Base-by-base conservation (phyloP, 2,888 invertebrate genomes). In the Synergus japonicus region DNA sequence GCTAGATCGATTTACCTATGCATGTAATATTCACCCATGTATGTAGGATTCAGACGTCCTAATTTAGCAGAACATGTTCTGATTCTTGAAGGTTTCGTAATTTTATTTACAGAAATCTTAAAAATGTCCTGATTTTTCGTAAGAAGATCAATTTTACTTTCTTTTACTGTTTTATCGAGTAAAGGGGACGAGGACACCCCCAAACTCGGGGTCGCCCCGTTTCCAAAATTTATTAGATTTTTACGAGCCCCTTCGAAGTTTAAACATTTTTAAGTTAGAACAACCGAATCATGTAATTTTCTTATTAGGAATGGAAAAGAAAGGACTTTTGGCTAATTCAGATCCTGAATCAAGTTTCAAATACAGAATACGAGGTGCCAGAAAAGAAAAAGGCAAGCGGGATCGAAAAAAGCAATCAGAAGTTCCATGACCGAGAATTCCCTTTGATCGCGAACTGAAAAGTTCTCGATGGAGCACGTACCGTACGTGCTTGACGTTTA, bases 401-500 rank as follows among this genome's bases (percentile, higher is more conserved):
- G 54, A 8, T 54, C 73, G 37, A 73, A 73, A 73, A 69, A 73
- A 73, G 73, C 54, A 73, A 73, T 73, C 73, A 73, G 37, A 54
- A 73, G 66, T 66, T 66, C 44, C 66, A 66, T 43, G 44, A 44
- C 66, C 43, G 18, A 54, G 73, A 73, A 73, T 73, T 73, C 73
- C 37, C 73, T 73, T 73, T 73, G 73, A 73, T 37, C 73, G 54
- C 9, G 73, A 49, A 29, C 73, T 54, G 49, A 29, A 69, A 54
- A 54, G 73, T 73, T 73, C 54, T 73, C 15, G 37, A 37, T 37
- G 37, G 10, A 10, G 73, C 69, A 69, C 69, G 54, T 73, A 37
- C 73, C 54, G 73, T 73, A 73, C 73, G 73, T 73, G 73, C 15
- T 73, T 9, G 29, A 73, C 73, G 49, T 73, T 73, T 73, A 54